These are phyloP conservation scores for Synanthedon formicaeformis DNA, from an alignment of 2,888 invertebrate species.

Conservation along the genomic window DNA sequence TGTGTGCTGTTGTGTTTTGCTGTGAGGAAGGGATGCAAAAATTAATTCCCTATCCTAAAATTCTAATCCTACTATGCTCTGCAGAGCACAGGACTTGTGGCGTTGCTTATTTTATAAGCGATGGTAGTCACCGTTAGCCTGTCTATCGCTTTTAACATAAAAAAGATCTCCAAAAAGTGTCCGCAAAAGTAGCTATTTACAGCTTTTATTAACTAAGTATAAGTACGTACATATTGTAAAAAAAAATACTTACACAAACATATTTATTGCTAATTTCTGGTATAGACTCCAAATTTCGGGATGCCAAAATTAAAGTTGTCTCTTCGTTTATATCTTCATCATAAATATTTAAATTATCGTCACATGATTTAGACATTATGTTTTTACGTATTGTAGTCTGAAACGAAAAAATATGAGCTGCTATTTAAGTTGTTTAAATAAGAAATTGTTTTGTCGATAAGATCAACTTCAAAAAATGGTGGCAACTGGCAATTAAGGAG, in stretches of 20 bases:
- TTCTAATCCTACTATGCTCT: too few species aligned
- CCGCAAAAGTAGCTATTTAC: neutral
- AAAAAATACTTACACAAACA: constrained; percentile 31
- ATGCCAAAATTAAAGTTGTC: constrained; percentile 35
- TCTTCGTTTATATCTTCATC: constrained; percentile 38
- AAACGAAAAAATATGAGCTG: too few species aligned
- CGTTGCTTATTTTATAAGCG: too few species aligned
- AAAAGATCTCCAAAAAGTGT: too few species aligned
- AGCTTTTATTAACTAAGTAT: neutral
- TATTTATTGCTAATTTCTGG: constrained; percentile 30
- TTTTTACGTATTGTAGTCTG: neutral
- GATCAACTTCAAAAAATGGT: constrained; percentile 12
- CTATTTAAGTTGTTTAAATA: neutral
- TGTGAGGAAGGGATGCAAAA: too few species aligned
- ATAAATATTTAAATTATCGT: constrained; percentile 27
- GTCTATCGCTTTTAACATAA: too few species aligned
- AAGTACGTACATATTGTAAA: neutral
- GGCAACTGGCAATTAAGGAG: neutral
- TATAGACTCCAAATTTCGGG: constrained; percentile 23
- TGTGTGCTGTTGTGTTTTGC: too few species aligned
- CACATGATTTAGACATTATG: constrained; percentile 28
- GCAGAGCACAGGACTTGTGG: too few species aligned
- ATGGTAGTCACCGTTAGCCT: too few species aligned
- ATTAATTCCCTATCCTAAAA: too few species aligned
- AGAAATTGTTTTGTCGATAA: constrained; percentile 31